Conservation (phyloP, 64 coral and sea anemone genomes). For the Orbicella faveolata region DNA sequence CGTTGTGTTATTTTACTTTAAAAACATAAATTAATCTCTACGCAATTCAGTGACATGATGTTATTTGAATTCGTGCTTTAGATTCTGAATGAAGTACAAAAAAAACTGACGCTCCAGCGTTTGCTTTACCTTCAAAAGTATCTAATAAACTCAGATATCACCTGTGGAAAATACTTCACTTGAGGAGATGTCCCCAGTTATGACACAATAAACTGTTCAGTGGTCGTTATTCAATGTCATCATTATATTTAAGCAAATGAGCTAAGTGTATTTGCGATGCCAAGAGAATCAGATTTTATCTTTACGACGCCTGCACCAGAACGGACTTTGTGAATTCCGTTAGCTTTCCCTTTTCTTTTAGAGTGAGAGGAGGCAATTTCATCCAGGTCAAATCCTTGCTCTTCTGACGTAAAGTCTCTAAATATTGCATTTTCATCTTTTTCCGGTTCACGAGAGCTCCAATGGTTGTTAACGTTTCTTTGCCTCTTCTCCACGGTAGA, state of each 20-base stretch:
- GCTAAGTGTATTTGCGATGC: background rate
- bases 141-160: too few relatives aligned
- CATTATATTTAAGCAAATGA: background rate
- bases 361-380: background rate
- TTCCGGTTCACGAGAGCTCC: background rate
- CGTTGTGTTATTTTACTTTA: too few relatives aligned
- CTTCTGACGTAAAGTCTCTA: background rate
- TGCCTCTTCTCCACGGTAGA: background rate
- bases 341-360: background rate
- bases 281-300: background rate
- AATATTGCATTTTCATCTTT: background rate
- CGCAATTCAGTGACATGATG: too few relatives aligned
- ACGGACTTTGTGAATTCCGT: background rate
- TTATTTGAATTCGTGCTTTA: too few relatives aligned
- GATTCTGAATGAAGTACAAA: too few relatives aligned
- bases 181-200: too few relatives aligned
- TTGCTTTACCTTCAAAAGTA: too few relatives aligned
- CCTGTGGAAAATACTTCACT: too few relatives aligned
- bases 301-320: background rate
- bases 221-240: too few relatives aligned
- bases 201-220: too few relatives aligned
- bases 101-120: too few relatives aligned
- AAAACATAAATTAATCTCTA: too few relatives aligned
- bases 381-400: constrained; percentile 15
- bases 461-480: background rate